Conservation (phyloP, 2,113 vertebrate genomes). For the Ptilorrhoa leucosticta region DNA sequence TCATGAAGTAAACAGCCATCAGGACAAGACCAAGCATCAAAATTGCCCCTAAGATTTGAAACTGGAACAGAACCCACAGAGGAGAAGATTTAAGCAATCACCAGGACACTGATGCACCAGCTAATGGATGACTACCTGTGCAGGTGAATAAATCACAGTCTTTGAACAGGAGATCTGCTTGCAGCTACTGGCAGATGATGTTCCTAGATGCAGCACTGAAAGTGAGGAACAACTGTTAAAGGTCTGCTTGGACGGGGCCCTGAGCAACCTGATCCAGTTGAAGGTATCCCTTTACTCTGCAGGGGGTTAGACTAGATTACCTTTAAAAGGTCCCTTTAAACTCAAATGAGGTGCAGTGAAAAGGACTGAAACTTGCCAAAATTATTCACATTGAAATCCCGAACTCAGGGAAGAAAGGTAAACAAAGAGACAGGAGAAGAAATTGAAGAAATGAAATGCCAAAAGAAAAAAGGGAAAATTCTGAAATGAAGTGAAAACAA, state of each 20-base stretch:
- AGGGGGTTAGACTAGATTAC: neutral
- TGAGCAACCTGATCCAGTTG: neutral
- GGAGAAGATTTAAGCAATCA: neutral
- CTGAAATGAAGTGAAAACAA: neutral
- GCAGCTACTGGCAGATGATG: neutral
- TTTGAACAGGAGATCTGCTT: neutral
- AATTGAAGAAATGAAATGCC: neutral
- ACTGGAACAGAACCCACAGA: neutral
- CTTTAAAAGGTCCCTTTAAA: neutral
- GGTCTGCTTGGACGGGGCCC: neutral
- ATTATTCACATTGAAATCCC: neutral
- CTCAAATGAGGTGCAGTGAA: neutral
- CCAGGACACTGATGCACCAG: neutral
- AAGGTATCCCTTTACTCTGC: neutral
- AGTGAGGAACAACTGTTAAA: neutral
- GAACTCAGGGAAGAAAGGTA: neutral
- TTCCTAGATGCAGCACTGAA: neutral
- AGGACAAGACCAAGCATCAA: neutral
- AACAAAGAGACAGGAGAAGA: neutral
- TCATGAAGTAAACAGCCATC: neutral
- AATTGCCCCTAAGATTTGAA: slow-evolving; percentile 11
- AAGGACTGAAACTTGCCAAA: neutral
- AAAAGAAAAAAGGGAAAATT: neutral
- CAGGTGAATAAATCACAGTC: neutral
- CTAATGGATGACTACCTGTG: neutral